Evolutionary conservation across 2,113 vertebrate genomes (phyloP), one percentile per base, ranked within the genome.

Genomic region (Synodontis membranacea): DNA sequence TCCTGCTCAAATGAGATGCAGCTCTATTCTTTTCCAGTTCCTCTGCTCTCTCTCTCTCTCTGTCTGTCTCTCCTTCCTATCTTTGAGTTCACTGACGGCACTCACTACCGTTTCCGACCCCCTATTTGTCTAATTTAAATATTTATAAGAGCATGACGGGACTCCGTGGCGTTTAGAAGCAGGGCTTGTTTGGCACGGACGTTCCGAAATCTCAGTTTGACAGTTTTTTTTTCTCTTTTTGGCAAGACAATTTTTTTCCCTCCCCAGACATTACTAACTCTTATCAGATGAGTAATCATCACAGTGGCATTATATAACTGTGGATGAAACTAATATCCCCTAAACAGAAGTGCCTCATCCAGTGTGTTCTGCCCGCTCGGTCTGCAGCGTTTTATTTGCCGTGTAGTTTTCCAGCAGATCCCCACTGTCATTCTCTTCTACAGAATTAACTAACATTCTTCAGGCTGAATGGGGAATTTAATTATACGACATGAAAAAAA

Each of bases 1-100:
- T 79, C 74, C 89, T 66, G 89, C 88, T 89, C 54, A 91, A 93
- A 94, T 92, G 92, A 94, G 91, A 93, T 93, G 91, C 90, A 89
- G 89, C 87, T 88, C 89, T 80, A 88, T 91, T 93, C 89, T 84
- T 39, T 48, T 28, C 46, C 15, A 39, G 66, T 78, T 86, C 58
- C 83, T 76, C 66, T 31, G 19, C 54, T 89, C 70, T 88, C 83
- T 46, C 52, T 75, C 64, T 68, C 21, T 82, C n/a, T 76, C 56
- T 84, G 21, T 84, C 86, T 48, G 87, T 89, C 92, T 90, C 81
- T 84, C 84, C 82, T 89, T 89, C 88, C 89, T 90, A 82, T 90
- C 89, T 90, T 91, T 91, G 84, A 89, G 89, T 93, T 88, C 75
- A 89, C 72, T 56, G 68, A 87, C 56, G 25, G 86, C 84, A n/a